Percentiles rank a stretch among this genome's conserved stretches.
phyloP scores from a whole-genome alignment of 2,797 vertebrate genomes.

The Rhadinocentrus ornatus region DNA sequence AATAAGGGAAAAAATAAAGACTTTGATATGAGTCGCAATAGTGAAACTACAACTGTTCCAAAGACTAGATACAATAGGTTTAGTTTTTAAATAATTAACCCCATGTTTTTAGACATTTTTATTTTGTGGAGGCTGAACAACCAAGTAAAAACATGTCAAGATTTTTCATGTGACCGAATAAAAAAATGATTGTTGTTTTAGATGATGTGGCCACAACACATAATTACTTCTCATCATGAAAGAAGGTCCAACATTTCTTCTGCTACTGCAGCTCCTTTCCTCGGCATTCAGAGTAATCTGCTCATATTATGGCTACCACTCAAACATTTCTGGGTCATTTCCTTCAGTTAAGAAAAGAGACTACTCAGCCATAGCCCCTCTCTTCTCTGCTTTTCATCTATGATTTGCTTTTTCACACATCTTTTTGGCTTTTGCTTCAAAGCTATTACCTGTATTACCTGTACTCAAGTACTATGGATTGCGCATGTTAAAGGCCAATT shows the following conservation, averaged over 20 bases:
- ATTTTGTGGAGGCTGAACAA: not conserved
- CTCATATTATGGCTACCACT: not conserved
- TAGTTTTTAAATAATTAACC: not conserved
- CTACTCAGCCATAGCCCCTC: not conserved
- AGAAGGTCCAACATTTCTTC: not conserved
- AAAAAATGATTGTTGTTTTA: not conserved
- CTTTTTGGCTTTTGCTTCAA: slow-evolving; percentile 11
- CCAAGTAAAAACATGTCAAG: not conserved
- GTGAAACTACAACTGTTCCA: not conserved
- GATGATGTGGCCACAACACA: not conserved
- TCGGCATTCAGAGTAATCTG: not conserved
- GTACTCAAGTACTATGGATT: not conserved
- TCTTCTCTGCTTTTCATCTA: slow-evolving; percentile 8
- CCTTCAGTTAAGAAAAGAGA: too few species aligned
- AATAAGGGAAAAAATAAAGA: not conserved
- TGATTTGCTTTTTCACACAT: slow-evolving; percentile 25
- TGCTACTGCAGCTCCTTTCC: not conserved
- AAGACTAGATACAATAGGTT: not conserved
- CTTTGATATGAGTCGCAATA: not conserved
- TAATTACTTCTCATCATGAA: not conserved
- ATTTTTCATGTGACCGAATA: not conserved
- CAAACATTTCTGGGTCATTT: not conserved
- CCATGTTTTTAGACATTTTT: not conserved
- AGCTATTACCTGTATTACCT: not conserved
- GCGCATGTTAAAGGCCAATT: not conserved